These are phyloP conservation scores for Heliothis peltigera DNA, from an alignment of 2,888 invertebrate species.

Conservation along the genomic window DNA sequence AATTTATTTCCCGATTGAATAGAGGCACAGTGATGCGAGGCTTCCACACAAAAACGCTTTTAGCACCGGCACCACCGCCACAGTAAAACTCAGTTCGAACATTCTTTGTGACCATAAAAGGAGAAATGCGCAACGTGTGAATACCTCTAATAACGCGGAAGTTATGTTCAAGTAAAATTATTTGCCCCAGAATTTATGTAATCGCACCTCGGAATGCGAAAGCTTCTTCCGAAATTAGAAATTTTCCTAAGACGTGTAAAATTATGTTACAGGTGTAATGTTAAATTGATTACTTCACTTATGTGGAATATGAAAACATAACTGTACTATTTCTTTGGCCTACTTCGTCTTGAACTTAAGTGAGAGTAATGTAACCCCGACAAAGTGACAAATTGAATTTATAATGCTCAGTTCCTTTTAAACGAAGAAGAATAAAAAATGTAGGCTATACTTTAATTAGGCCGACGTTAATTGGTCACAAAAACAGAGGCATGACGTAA, in stretches of 20 bases:
- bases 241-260: conserved; percentile 39
- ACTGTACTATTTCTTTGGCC: conserved; percentile 9
- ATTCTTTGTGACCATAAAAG: conserved; percentile 75
- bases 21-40: conserved; percentile 68
- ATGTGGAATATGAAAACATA: conserved; percentile 5
- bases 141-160: conserved; percentile 71
- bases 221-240: conserved; percentile 47
- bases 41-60: conserved; percentile 78
- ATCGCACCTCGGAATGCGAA: conserved; percentile 56
- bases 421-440: conserved; percentile 54
- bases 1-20: conserved; percentile 78
- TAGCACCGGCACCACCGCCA: conserved; percentile 68
- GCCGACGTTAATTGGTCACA: conserved; percentile 65
- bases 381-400: conserved; percentile 42
- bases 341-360: conserved; percentile 17
- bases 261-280: conserved; percentile 18
- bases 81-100: conserved; percentile 74
- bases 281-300: conserved; percentile 14
- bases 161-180: conserved; percentile 66
- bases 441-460: conserved; percentile 64
- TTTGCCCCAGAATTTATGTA: conserved; percentile 66
- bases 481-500: conserved; percentile 68
- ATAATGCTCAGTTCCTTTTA: conserved; percentile 35
- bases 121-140: conserved; percentile 68
- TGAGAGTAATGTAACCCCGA: conserved; percentile 33